Percentiles rank a stretch among this genome's conserved stretches.
These are phyloP conservation scores for Heliconius eleuchia DNA, from an alignment of 1,140 invertebrate species.

Conservation along the genomic window DNA sequence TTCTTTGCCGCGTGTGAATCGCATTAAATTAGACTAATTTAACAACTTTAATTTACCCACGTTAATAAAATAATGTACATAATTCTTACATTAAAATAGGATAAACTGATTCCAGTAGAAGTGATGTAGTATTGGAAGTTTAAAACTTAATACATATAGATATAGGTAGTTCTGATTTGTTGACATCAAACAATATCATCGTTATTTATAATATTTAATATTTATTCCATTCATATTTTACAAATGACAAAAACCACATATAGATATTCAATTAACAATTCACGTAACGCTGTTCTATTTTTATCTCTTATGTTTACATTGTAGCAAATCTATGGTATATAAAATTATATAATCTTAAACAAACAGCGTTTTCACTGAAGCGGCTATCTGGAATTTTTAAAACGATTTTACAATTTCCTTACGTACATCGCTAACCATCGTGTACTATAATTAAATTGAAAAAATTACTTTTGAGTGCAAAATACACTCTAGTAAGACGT, in stretches of 20 bases:
- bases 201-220: constrained; percentile 33
- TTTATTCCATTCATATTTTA: constrained; percentile 39
- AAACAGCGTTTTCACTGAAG: constrained; percentile 40
- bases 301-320: constrained; percentile 44
- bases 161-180: constrained; percentile 33
- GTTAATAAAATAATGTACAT: constrained; percentile 29
- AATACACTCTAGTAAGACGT: constrained; percentile 53
- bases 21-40: constrained; percentile 37
- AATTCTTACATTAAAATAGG: constrained; percentile 39
- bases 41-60: constrained; percentile 35
- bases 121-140: constrained; percentile 26
- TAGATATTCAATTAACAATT: constrained; percentile 37
- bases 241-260: constrained; percentile 40
- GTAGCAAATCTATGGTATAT: constrained; percentile 51
- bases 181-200: constrained; percentile 30
- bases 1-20: constrained; percentile 34
- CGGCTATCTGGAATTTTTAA: constrained; percentile 44
- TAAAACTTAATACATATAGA: constrained; percentile 22
- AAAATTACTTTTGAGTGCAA: constrained; percentile 53
- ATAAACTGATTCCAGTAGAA: constrained; percentile 38
- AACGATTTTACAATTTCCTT: constrained; percentile 47
- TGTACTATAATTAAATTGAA: constrained; percentile 57
- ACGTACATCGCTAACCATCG: constrained; percentile 48
- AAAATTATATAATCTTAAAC: constrained; percentile 48
- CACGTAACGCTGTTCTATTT: constrained; percentile 41